These are phyloP conservation scores for Calephelis nemesis DNA, from an alignment of 1,140 invertebrate genomes.

Conservation along the genomic window DNA sequence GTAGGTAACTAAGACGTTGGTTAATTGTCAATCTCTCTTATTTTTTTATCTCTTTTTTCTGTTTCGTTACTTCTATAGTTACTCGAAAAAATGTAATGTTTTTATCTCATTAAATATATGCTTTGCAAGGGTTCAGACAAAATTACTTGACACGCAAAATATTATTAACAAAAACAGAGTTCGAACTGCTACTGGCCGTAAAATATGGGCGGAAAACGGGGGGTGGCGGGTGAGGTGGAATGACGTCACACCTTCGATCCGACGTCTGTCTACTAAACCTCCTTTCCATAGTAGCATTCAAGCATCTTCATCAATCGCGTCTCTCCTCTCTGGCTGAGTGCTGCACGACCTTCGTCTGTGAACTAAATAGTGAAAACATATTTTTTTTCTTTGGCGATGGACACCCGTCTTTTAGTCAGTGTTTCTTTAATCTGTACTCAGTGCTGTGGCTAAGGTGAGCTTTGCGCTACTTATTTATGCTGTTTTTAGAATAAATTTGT, in stretches of 20 bases:
- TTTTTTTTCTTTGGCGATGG: conserved; percentile 21
- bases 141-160: conserved; percentile 15
- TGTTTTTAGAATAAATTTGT: conserved; percentile 4
- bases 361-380: conserved; percentile 14
- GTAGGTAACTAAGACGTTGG: too few relatives aligned
- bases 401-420: conserved; percentile 10
- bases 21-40: too few relatives aligned
- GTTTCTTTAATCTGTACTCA: conserved; percentile 18
- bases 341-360: conserved; percentile 12
- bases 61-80: too few relatives aligned
- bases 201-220: conserved; percentile 55
- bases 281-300: conserved; percentile 22
- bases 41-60: too few relatives aligned
- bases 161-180: conserved; percentile 8
- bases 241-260: conserved; percentile 50
- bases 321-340: conserved; percentile 17
- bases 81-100: not conserved
- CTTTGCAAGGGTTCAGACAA: not conserved
- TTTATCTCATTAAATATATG: not conserved
- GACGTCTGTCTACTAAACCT: conserved; percentile 43
- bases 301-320: conserved; percentile 25
- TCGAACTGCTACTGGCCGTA: conserved; percentile 37
- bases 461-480: conserved; percentile 19
- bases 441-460: conserved; percentile 23
- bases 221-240: conserved; percentile 33